phyloP scores from a whole-genome alignment of 1,140 invertebrate species.

The Megalonaias nervosa region DNA sequence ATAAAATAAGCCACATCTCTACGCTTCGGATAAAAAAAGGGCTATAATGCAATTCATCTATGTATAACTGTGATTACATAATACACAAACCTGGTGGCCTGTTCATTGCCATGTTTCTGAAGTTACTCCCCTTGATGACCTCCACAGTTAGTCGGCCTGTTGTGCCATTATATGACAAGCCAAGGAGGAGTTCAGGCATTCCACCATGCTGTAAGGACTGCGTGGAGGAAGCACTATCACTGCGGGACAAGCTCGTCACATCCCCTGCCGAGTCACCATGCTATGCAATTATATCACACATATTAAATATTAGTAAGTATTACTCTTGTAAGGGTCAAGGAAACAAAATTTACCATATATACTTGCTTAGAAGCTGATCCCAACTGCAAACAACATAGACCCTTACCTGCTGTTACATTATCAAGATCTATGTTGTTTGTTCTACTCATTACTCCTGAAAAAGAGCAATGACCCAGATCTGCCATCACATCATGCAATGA shows the following conservation, averaged over 20 bases:
- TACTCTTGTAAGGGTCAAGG: not conserved
- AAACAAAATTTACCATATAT: not conserved
- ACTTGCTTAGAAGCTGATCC: too few relatives aligned
- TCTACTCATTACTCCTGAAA: too few relatives aligned
- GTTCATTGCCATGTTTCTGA: conserved; percentile 78
- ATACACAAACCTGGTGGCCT: conserved; percentile 58
- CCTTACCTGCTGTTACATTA: too few relatives aligned
- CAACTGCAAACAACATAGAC: too few relatives aligned
- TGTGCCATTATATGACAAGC: conserved; percentile 92
- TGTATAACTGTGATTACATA: not conserved
- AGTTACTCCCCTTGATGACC: conserved; percentile 94
- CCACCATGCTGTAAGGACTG: conserved; percentile 92
- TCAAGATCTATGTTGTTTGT: too few relatives aligned
- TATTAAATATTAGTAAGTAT: not conserved
- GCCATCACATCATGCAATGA: too few relatives aligned
- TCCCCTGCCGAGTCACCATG: conserved; percentile 71
- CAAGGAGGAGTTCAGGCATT: conserved; percentile 90
- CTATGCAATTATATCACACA: conserved; percentile 44
- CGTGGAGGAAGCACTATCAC: conserved; percentile 93
- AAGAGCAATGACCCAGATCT: too few relatives aligned
- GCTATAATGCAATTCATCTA: too few relatives aligned
- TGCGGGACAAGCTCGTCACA: conserved; percentile 84
- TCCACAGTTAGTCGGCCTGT: conserved; percentile 94
- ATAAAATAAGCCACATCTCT: too few relatives aligned
- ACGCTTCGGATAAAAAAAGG: too few relatives aligned